A percentile compares a stretch with the other conserved stretches of the same genome.
Conservation (phyloP, 2,113 vertebrate genomes). For the Phoenicopterus ruber region DNA sequence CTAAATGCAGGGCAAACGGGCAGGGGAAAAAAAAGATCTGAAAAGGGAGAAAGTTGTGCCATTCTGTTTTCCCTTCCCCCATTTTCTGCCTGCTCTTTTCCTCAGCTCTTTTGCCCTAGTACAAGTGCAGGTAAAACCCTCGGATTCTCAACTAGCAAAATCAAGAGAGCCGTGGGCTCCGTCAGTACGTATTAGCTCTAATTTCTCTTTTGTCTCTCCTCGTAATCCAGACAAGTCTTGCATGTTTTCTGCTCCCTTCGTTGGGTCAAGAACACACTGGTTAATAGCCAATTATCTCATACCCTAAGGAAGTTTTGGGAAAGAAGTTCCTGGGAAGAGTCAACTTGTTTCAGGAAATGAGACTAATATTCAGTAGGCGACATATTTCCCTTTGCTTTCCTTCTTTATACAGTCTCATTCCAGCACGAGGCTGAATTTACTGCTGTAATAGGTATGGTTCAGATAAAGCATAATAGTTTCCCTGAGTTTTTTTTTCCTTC, state of each 20-base stretch:
- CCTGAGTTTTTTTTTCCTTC: neutral
- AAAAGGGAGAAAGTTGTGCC: neutral
- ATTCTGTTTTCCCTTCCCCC: neutral
- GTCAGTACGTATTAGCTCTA: neutral
- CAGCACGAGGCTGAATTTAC: neutral
- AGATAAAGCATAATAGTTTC: neutral
- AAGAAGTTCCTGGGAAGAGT: constrained; percentile 8
- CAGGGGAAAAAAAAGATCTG: neutral
- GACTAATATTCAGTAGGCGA: constrained; percentile 17
- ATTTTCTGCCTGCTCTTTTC: neutral
- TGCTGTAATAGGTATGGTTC: neutral
- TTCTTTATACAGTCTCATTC: neutral
- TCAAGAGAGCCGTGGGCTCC: neutral
- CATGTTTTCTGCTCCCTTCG: neutral
- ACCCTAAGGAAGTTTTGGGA: constrained; percentile 2
- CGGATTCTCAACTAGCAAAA: neutral
- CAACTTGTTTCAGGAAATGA: constrained; percentile 17
- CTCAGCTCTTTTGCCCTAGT: neutral
- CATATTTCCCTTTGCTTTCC: neutral
- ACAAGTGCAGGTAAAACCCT: neutral
- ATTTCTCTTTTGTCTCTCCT: neutral
- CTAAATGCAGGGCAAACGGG: neutral
- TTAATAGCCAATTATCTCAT: constrained; percentile 54
- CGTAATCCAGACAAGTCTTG: neutral
- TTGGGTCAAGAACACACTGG: neutral